Percentiles rank a stretch among this genome's conserved stretches.
Evolutionary conservation across 2,797 vertebrate genomes (phyloP).

Genomic region (Harpagifer antarcticus): DNA sequence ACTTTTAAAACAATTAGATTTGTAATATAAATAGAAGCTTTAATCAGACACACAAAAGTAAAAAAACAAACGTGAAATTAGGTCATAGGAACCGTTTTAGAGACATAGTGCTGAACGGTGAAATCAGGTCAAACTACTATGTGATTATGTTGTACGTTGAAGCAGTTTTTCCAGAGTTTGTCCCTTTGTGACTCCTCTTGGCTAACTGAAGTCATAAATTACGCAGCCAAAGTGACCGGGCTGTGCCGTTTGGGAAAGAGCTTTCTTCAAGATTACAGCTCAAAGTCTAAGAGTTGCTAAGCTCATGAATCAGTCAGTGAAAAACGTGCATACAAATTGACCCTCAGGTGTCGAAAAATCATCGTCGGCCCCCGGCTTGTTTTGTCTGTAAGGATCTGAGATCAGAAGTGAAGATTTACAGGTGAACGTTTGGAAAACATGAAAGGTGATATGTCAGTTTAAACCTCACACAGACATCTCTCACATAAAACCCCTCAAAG

Average conservation of each 20-base stretch:
- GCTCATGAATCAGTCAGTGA: slow-evolving; percentile 16
- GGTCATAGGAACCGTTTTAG: slow-evolving; percentile 45
- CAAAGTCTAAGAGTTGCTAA: neutral
- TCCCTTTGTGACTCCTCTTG: slow-evolving; percentile 24
- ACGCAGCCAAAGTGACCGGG: slow-evolving; percentile 6
- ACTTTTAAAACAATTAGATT: neutral
- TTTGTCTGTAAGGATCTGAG: slow-evolving; percentile 59
- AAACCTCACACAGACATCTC: slow-evolving; percentile 33
- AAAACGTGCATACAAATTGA: slow-evolving; percentile 9
- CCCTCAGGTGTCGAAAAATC: slow-evolving; percentile 29
- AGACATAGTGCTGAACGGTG: slow-evolving; percentile 19
- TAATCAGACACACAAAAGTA: slow-evolving; percentile 28
- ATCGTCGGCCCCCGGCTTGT: slow-evolving; percentile 14
- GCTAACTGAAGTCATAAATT: slow-evolving; percentile 30
- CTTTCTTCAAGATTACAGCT: slow-evolving; percentile 38
- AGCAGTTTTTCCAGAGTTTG: slow-evolving; percentile 42
- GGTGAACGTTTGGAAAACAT: slow-evolving; percentile 55
- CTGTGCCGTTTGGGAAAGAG: slow-evolving; percentile 4
- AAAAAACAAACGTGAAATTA: slow-evolving; percentile 27
- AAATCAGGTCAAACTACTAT: slow-evolving; percentile 50
- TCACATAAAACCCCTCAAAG: slow-evolving; percentile 38
- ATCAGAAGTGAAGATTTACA: slow-evolving; percentile 46
- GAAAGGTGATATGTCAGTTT: slow-evolving; percentile 55
- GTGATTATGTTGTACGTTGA: slow-evolving; percentile 67
- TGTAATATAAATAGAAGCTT: slow-evolving; percentile 10